Evolutionary conservation across 2,113 vertebrate genomes (phyloP), one percentile per base, ranked within the genome.

Genomic region (Formicarius rufipectus): DNA sequence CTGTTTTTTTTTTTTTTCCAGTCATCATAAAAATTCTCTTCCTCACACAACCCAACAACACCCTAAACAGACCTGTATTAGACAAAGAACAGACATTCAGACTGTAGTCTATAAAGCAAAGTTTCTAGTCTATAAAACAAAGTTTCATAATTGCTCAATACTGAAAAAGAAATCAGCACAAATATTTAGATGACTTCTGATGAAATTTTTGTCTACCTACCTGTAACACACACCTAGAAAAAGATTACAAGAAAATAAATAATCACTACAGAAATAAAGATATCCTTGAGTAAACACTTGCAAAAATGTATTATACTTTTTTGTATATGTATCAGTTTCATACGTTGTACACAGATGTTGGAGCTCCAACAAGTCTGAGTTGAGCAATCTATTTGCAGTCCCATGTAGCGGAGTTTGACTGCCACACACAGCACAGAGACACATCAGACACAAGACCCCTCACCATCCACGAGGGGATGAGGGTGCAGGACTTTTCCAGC

Each of bases 381-480:
- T 40, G 37, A 40, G 42, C 53, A 69, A 7, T 35, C 56, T 72
- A 30, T 27, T n/a, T 58, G 59, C 40, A 64, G n/a, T 15, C 23
- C 22, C 27, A 18, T 1, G 0, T 18, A 71, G 13, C 39, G 5
- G 25, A 80, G 47, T 53, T 55, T n/a, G 15, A 3, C 33, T 44
- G 14, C n/a, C 37, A 14, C 50, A 47, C 19, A 35, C 14, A 33
- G 62, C 71, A 12, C 49, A 45, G 1, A 30, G 67, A 74, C 9
- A n/a, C n/a, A 49, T 6, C 53, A 40, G 39, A n/a, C 33, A 74
- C 22, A 30, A 47, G 24, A 37, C 8, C 24, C 3, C 3, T 39
- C 66, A 20, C 16, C 62, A 75, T 33, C 77, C 44, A 35, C 0
- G 0, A 8, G 2, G n/a, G 47, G n/a, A 39, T 3, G 3, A 45